Conservation (phyloP, 2,888 invertebrate genomes). For the Melitaea athalia region DNA sequence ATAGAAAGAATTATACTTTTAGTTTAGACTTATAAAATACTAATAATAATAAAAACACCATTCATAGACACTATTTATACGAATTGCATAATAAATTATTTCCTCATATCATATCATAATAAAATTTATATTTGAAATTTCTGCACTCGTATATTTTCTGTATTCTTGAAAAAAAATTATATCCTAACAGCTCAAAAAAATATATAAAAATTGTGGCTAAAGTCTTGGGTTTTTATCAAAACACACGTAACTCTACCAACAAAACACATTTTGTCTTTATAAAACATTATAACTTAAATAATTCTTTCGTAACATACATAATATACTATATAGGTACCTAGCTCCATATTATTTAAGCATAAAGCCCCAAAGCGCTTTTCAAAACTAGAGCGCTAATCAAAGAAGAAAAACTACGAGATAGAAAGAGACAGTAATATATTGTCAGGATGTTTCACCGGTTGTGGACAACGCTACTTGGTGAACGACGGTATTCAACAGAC, state of each 20-base stretch:
- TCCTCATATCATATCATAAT: background rate
- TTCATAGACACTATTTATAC: background rate
- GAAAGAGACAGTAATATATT: conserved; percentile 1
- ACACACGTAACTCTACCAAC: no score
- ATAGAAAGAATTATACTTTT: conserved; percentile 43
- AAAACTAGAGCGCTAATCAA: background rate
- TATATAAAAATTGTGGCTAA: no score
- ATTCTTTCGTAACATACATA: background rate
- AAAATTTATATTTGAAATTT: background rate
- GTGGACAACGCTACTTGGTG: no score
- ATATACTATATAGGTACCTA: background rate
- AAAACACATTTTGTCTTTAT: no score
- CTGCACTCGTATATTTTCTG: no score
- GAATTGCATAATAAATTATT: no score
- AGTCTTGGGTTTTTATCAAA: no score
- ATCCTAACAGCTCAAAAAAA: no score
- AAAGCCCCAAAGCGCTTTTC: background rate
- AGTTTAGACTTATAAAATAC: background rate
- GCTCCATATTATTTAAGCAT: background rate
- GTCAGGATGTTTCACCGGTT: no score
- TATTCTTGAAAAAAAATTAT: no score
- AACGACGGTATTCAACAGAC: no score
- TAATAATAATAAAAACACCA: background rate
- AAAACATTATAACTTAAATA: no score
- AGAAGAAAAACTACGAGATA: conserved; percentile 4